Percentiles rank a stretch among this genome's conserved stretches.
These are phyloP conservation scores for Cryptomyrus ogoouensis DNA, from an alignment of 2,113 vertebrate species.

Conservation along the genomic window DNA sequence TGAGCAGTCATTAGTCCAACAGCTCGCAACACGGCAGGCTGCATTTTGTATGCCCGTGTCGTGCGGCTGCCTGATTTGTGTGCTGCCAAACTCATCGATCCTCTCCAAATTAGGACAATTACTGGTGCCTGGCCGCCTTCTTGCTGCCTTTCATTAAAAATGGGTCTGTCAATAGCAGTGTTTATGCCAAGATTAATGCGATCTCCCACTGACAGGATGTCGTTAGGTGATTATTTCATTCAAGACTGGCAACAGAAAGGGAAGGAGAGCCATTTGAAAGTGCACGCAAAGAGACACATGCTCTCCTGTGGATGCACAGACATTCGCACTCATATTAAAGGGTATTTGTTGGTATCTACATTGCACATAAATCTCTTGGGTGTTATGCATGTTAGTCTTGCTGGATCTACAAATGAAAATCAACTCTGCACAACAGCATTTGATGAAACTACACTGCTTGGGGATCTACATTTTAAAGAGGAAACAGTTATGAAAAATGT, in stretches of 20 bases:
- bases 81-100: slow-evolving; percentile 50
- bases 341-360: background rate
- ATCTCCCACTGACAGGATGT: slow-evolving; percentile 39
- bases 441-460: background rate
- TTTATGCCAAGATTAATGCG: slow-evolving; percentile 45
- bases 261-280: background rate
- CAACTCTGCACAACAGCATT: background rate
- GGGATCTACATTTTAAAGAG: background rate
- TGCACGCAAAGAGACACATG: background rate
- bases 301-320: background rate
- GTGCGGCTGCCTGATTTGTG: slow-evolving; percentile 50
- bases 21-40: slow-evolving; percentile 30
- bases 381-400: background rate
- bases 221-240: slow-evolving; percentile 44
- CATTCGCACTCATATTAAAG: background rate
- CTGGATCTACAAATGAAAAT: background rate
- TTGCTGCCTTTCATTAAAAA: slow-evolving; percentile 47
- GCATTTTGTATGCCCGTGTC: slow-evolving; percentile 44
- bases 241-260: slow-evolving; percentile 19
- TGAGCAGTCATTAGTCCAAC: slow-evolving; percentile 34
- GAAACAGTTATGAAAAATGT: background rate
- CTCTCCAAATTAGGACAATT: slow-evolving; percentile 48
- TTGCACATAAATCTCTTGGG: background rate
- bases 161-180: slow-evolving; percentile 44
- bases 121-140: slow-evolving; percentile 38